Evolutionary conservation across 2,113 vertebrate species (phyloP), one percentile per base, ranked within the genome.

Genomic region (Pleuronectes platessa): DNA sequence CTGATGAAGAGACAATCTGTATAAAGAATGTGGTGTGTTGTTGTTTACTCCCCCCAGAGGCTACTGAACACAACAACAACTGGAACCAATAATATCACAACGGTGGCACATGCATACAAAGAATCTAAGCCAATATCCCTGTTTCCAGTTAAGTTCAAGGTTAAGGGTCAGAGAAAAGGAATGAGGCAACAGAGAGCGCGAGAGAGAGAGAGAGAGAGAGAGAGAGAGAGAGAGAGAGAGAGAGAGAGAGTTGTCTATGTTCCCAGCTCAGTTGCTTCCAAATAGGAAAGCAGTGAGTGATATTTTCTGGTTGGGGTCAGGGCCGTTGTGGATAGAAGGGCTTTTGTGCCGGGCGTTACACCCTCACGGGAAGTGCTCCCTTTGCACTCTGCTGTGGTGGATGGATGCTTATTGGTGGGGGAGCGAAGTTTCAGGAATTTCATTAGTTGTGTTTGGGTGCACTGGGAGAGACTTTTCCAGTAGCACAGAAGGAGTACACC

Each of bases 281-380:
- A 83, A 86, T 76, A 85, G 88, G 85, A 79, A 86, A 60, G 78
- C 78, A 85, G 68, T 80, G 76, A 84, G 74, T 79, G 88, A 90
- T 88, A 79, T 93, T 85, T 42, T 85, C 60, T 88, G 74, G 74
- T 86, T 5, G 64, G 73, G 87, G 79, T 67, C 68, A 23, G 72
- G 70, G 75, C 56, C 51, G 20, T 21, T 21, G 66, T 40, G 66
- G 21, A 93, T 85, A 92, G 85, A 90, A 74, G 67, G 61, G 53
- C 86, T 89, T 93, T 93, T 94, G 91, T 93, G 54, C 69, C 20
- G 13, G 51, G 53, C 2, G 71, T 76, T 71, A 78, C 74, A 77
- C 89, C 86, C 86, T 83, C 70, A 79, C 66, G 59, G 86, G 85
- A 92, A 90, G 87, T 86, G 68, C 86, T 87, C 79, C 75, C 81